Base-by-base conservation (phyloP, 2,113 vertebrate species). In the Pongo pygmaeus region DNA sequence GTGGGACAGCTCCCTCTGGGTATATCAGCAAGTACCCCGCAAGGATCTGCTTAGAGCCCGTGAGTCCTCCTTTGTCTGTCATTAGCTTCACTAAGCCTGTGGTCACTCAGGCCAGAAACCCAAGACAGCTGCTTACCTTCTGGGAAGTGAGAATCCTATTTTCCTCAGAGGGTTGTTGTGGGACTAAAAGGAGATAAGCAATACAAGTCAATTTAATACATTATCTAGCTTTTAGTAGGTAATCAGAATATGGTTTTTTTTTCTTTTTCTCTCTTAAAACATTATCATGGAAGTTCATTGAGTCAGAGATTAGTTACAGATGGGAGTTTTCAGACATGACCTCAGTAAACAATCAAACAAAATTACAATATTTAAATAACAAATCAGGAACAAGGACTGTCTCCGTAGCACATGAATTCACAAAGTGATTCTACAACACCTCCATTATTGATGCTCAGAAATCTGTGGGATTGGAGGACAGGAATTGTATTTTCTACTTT, bases 221-320 rank as follows among this genome's bases (percentile, higher is more conserved):
- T 11, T 16, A 12, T 8, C 1, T 38, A 25, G 25, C 43, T 84
- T 91, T 72, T 27, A 43, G 11, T 67, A 81, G 18, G 16, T 25
- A 46, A 35, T 77, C 22, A 67, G 38, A 74, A 94, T 35, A 83
- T 18, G 50, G 64, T 18, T 43, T 55, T 67, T 74, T 23, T 93
- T 40, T 32, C 43, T 79, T 86, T 43, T 57, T 48, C 64, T 96
- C 13, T 80, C 35, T 91, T 97, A 9, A 64, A 70, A 89, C 87
- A 18, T 32, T 38, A 46, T 6, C 8, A 8, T 23, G 13, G 48
- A 93, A 96, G 12, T 85, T 94, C 27, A 88, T 22, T 9, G 38
- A 96, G 23, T 30, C 38, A 94, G 40, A 91, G n/a, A 61, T 79
- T 59, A 87, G 57, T 85, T 94, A 96, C 48, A 75, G 23, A 70